Base-by-base conservation (phyloP, 1,140 invertebrate species). In the Nasonia longicornis region DNA sequence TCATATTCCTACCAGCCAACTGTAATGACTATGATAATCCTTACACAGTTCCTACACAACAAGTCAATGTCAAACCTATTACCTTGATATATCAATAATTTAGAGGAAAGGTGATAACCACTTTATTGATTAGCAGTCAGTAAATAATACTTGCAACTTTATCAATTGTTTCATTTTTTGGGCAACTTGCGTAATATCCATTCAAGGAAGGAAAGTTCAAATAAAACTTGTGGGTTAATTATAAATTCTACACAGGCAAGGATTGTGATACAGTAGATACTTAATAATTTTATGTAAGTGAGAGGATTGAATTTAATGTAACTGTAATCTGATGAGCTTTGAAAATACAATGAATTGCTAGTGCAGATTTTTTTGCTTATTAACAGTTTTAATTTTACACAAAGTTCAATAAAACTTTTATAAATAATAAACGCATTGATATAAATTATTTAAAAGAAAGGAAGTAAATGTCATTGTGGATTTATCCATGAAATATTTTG, bases 1-100 rank as follows among this genome's bases (percentile, higher is more conserved):
- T 81, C 66, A 77, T 26, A 72, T 63, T 42, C 77, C 7, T 7
- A 64, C 67, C 73, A 78, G 42, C 35, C 26, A 74, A 42, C 26
- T 63, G 12, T 58, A 82, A 78, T 82, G 38, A 78, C 81, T 78
- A 74, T 81, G 75, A 52, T 67, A 82, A 78, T 78, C 81, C 48
- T 82, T 82, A 82, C 42, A 52, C 38, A 74, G 63, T 35, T 72
- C 29, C 31, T 77, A 58, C 10, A 58, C 29, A 77, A 72, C 35
- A 77, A 66, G 16, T 72, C 83, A 83, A 82, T 83, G 80, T 82
- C 83, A 81, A 83, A 81, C 77, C 70, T n/a, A 81, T 83, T 76
- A 78, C 26, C 42, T 73, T 64, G 29, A 81, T 78, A 76, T 83
- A 81, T 83, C 71, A 67, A 74, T 71, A 75, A 83, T 81, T 81